These are phyloP conservation scores for Carollia perspicillata DNA, from an alignment of 2,113 vertebrate genomes.

Conservation along the genomic window DNA sequence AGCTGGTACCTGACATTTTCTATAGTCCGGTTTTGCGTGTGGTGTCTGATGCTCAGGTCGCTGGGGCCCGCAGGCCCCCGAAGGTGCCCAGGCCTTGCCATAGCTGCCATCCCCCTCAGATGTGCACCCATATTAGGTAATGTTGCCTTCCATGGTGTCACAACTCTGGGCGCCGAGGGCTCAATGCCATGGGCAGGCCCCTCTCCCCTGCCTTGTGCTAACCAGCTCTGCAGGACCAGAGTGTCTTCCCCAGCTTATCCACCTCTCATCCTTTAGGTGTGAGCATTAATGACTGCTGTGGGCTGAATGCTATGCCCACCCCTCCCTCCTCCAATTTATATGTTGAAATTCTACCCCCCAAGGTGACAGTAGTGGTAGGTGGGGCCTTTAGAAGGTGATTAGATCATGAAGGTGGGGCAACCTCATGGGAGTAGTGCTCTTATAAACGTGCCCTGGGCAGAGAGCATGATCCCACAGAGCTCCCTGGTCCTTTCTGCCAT, in stretches of 20 bases:
- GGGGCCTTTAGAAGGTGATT: background rate
- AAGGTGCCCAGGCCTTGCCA: background rate
- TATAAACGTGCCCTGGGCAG: background rate
- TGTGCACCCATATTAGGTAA: background rate
- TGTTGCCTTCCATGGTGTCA: background rate
- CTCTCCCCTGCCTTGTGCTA: background rate
- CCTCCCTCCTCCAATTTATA: background rate
- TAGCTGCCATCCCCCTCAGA: background rate
- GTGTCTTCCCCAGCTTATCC: background rate
- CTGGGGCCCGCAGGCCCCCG: background rate
- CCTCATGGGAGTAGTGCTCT: no score
- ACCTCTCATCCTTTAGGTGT: background rate
- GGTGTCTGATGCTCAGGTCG: background rate
- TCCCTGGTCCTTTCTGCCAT: background rate
- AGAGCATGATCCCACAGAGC: background rate
- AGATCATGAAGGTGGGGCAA: background rate
- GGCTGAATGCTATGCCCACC: background rate
- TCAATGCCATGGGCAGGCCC: background rate
- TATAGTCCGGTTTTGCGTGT: background rate
- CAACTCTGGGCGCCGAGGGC: background rate
- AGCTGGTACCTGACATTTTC: background rate
- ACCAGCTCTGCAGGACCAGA: background rate
- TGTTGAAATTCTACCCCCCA: background rate
- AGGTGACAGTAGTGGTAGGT: background rate
- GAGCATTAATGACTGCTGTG: background rate